Evolutionary conservation across 2,797 vertebrate genomes (phyloP), one percentile per base, ranked within the genome.

Genomic region (Enteromius mattozi): DNA sequence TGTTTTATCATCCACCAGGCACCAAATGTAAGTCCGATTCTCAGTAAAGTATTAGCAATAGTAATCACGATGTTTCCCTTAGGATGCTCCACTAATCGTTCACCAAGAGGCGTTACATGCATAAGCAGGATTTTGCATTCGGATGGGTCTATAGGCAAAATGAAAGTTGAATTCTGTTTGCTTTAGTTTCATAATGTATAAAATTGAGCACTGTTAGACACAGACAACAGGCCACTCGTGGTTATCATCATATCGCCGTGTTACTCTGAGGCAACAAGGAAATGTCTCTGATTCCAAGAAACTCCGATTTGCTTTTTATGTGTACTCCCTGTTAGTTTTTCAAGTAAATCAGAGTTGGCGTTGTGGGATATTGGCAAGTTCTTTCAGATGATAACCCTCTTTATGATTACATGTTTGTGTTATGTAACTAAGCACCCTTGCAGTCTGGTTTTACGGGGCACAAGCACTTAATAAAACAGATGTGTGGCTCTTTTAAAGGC

Each of bases 341-440:
- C 6, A 80, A 66, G 78, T 37, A 80, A 68, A 66, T 35, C 27
- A 16, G 13, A 40, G 33, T 33, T 59, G 14, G 35, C 10, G 13
- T 42, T 35, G 24, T 24, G 33, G 72, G 30, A 76, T 56, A 56
- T 37, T 37, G 19, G 47, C 33, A 75, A 56, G 72, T 35, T n/a
- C 3, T n/a, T 33, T 35, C 30, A 56, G 49, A 37, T 9, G 33
- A 37, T 59, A 76, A 76, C 47, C 71, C 51, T 56, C 33, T 59
- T 77, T 56, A 59, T 77, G 51, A 77, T 42, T 68, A 42, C 37
- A 80, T 80, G 33, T 59, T 81, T 47, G 24, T 12, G 24, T 81
- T 61, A 81, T n/a, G 24, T 16, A 81, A 71, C 51, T 42, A 81
- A 59, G 27, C 37, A 45, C 27, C 40, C 13, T 17, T 6, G 2